A percentile compares a stretch with the other conserved stretches of the same genome.
Evolutionary conservation across 2,113 vertebrate genomes (phyloP).

Genomic region (Chionomys nivalis): DNA sequence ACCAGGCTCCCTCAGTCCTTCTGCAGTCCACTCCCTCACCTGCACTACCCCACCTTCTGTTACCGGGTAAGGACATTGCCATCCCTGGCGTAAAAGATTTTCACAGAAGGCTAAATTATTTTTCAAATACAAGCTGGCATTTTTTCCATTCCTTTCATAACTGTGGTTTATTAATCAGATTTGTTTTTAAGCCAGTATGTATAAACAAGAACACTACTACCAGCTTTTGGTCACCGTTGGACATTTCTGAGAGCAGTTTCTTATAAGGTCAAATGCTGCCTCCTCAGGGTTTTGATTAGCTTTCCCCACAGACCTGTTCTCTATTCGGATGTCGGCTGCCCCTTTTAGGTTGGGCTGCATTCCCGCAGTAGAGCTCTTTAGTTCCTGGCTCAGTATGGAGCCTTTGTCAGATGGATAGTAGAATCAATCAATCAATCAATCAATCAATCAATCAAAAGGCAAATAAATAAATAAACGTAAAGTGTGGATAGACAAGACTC

Average conservation of each 20-base stretch:
- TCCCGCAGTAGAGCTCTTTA: not conserved
- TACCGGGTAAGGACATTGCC: not conserved
- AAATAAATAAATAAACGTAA: not conserved
- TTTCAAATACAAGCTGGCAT: not conserved
- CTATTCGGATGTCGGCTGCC: not conserved
- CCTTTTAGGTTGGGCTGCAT: not conserved
- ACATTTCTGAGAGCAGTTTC: not conserved
- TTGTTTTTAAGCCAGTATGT: not conserved
- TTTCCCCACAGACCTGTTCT: not conserved
- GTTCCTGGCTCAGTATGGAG: not conserved
- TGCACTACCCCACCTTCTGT: not conserved
- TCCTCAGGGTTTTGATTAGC: not conserved
- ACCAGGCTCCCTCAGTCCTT: not conserved
- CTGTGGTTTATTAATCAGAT: not conserved
- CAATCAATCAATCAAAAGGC: not conserved
- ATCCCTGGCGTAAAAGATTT: not conserved
- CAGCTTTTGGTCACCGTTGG: not conserved
- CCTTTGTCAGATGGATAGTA: not conserved
- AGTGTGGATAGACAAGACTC: not conserved
- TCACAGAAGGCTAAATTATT: not conserved
- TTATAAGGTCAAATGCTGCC: not conserved
- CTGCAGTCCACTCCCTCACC: not conserved
- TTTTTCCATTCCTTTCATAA: not conserved
- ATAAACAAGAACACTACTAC: not conserved
- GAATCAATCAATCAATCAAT: not conserved